These are phyloP conservation scores for Xestobium rufovillosum DNA, from an alignment of 2,888 invertebrate genomes.

Conservation along the genomic window DNA sequence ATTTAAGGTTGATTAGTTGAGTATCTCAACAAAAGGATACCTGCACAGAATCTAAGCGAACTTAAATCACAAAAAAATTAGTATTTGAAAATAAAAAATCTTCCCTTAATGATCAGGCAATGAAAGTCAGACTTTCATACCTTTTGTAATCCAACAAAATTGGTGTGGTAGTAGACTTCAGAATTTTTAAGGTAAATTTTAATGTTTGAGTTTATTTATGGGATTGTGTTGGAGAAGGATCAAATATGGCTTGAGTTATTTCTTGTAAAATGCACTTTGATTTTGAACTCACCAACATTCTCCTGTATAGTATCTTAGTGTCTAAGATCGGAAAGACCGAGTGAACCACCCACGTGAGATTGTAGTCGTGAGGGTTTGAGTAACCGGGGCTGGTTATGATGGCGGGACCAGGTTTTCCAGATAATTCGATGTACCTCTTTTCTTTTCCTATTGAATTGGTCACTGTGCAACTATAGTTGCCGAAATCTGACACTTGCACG, in stretches of 20 bases:
- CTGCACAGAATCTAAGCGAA: background rate
- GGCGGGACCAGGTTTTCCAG: constrained; percentile 58
- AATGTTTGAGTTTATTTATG: no score
- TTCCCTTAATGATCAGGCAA: no score
- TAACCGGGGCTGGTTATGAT: constrained; percentile 54
- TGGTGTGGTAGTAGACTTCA: no score
- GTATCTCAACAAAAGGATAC: background rate
- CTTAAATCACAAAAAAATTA: background rate
- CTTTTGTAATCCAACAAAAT: no score
- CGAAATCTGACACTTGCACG: constrained; percentile 56
- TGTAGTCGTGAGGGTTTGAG: constrained; percentile 55
- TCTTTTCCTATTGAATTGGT: constrained; percentile 42
- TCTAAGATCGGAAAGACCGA: constrained; percentile 58
- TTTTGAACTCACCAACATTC: constrained; percentile 48
- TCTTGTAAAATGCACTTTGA: background rate
- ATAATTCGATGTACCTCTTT: constrained; percentile 52
- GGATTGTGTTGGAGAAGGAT: no score
- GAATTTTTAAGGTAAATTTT: no score
- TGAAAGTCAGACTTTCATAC: no score
- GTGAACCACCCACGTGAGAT: constrained; percentile 59
- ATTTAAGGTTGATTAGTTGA: background rate
- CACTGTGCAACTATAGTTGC: constrained; percentile 48
- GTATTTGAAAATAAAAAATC: background rate
- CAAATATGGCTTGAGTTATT: no score
- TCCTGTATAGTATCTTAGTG: constrained; percentile 55